Evolutionary conservation across 2,888 invertebrate genomes (phyloP).

Genomic region (Adineta ricciae): DNA sequence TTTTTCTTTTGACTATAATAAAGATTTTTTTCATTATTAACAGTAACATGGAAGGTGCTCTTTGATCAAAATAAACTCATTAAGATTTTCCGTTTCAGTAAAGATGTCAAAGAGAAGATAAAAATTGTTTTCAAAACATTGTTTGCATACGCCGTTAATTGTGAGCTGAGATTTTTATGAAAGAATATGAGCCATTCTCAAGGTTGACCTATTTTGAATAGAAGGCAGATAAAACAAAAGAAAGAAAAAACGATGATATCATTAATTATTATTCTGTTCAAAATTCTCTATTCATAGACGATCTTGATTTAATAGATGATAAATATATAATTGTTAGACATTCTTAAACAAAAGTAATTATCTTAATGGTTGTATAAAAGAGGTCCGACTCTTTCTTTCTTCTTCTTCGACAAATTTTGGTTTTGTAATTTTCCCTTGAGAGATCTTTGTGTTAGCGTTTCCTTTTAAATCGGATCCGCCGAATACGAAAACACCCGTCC

Average conservation of each 20-base stretch:
- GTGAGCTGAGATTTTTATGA: no score
- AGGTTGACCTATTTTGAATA: no score
- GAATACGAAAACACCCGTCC: background rate
- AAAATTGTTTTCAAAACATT: no score
- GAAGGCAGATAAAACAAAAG: background rate
- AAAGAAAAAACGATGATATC: background rate
- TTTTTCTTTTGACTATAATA: no score
- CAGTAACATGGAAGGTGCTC: no score
- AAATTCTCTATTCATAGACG: background rate
- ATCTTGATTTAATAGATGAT: background rate
- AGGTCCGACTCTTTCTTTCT: background rate
- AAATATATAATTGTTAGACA: background rate
- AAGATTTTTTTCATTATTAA: no score
- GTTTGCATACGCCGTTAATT: no score
- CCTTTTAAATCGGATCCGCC: background rate
- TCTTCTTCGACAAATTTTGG: background rate
- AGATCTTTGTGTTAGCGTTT: background rate
- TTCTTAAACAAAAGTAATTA: background rate
- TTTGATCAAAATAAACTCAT: no score
- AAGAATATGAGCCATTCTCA: no score
- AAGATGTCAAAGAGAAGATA: no score
- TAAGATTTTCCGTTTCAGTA: no score
- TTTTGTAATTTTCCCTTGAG: background rate
- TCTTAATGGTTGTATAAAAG: background rate
- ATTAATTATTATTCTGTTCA: background rate